Evolutionary conservation across 1,140 invertebrate genomes (phyloP).

Genomic region (Sipha flava): DNA sequence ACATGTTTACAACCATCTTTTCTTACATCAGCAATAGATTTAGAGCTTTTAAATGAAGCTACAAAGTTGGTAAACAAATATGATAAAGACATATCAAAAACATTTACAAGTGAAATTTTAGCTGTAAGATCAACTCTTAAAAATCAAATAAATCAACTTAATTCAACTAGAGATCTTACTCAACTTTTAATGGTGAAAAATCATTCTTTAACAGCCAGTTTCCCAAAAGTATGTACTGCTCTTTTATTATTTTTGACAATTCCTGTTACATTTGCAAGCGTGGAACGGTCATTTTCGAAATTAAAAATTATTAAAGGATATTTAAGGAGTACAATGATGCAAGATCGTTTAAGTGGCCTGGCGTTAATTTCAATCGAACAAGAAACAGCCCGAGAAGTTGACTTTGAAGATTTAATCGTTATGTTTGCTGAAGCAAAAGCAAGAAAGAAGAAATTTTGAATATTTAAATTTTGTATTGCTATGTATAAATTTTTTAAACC

Average conservation of each 20-base stretch:
- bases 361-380: neutral
- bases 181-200: neutral
- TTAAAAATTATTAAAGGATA: neutral
- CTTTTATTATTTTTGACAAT: conserved; percentile 61
- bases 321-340: neutral
- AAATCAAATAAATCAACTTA: neutral
- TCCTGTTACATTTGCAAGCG: neutral
- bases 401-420: conserved; percentile 6
- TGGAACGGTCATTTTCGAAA: neutral
- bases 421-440: conserved; percentile 5
- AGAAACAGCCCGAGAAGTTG: neutral
- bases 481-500: too few relatives aligned
- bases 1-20: neutral
- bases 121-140: conserved; percentile 2
- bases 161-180: conserved; percentile 39
- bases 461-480: too few relatives aligned
- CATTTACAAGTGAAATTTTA: neutral
- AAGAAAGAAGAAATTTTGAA: neutral
- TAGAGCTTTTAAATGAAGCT: conserved; percentile 3
- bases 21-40: neutral
- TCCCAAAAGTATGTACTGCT: conserved; percentile 49
- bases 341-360: neutral
- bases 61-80: neutral
- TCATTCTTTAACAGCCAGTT: conserved; percentile 3
- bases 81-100: neutral